Percentiles rank a stretch among this genome's conserved stretches.
Evolutionary conservation across 2,888 invertebrate species (phyloP).

Genomic region (Cheilosia grossa): DNA sequence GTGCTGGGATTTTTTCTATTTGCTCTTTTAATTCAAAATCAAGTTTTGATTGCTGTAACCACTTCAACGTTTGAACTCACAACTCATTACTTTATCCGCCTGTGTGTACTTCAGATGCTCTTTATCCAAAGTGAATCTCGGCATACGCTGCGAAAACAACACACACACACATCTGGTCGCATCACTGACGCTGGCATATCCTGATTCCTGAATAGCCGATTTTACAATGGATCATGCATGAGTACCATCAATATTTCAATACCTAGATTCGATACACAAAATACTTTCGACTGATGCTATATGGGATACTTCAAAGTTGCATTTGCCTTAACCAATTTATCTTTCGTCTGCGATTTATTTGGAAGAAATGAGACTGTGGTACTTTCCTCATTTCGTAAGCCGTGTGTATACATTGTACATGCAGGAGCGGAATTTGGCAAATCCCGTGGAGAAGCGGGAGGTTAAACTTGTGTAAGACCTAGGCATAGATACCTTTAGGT

Average conservation of each 20-base stretch:
- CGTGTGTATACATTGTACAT: slow-evolving; percentile 1
- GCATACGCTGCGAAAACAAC: slow-evolving; percentile 11
- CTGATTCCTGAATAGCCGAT: slow-evolving; percentile 28
- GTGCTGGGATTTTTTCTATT: not conserved
- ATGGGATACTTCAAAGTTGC: slow-evolving; percentile 56
- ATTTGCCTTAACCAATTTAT: slow-evolving; percentile 55
- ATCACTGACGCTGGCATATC: slow-evolving; percentile 27
- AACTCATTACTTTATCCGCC: slow-evolving; percentile 54
- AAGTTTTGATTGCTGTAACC: slow-evolving; percentile 29
- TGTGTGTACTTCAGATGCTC: slow-evolving; percentile 31
- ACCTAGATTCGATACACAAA: slow-evolving; percentile 52
- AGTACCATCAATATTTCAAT: slow-evolving; percentile 64
- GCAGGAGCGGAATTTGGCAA: slow-evolving; percentile 22
- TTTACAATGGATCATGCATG: slow-evolving; percentile 54
- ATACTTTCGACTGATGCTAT: slow-evolving; percentile 37
- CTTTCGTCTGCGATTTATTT: slow-evolving; percentile 45
- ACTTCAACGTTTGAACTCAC: slow-evolving; percentile 48
- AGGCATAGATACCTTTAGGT: not conserved
- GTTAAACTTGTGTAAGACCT: slow-evolving; percentile 13
- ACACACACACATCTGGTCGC: not conserved
- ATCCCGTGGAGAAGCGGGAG: slow-evolving; percentile 10
- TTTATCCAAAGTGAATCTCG: slow-evolving; percentile 38
- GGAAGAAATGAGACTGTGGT: slow-evolving; percentile 5
- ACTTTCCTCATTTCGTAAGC: not conserved
- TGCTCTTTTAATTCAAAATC: slow-evolving; percentile 6